These are phyloP conservation scores for Formica selysi DNA, from an alignment of 1,140 invertebrate species.

Conservation along the genomic window DNA sequence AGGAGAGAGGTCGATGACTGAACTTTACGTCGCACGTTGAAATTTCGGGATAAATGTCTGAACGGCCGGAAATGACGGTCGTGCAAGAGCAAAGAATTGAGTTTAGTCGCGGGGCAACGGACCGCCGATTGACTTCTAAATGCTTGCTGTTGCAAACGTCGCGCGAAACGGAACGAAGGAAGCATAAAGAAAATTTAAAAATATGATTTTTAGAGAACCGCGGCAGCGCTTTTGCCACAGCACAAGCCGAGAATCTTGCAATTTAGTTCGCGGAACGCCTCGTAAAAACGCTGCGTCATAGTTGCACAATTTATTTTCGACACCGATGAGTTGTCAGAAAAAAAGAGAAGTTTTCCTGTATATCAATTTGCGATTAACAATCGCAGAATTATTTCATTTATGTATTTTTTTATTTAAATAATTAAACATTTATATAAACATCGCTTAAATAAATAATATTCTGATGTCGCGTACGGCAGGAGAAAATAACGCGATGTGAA, in stretches of 20 bases:
- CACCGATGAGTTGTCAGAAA: background rate
- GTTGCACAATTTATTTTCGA: conserved; percentile 1
- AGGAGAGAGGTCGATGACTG: conserved; percentile 63
- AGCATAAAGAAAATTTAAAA: conserved; percentile 51
- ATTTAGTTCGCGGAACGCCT: background rate
- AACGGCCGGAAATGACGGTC: conserved; percentile 66
- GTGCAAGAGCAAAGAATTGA: conserved; percentile 50
- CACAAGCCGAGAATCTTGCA: background rate
- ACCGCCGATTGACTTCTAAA: conserved; percentile 66
- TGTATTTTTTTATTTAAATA: background rate
- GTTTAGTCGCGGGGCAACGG: conserved; percentile 69
- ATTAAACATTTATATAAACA: background rate
- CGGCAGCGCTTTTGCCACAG: background rate
- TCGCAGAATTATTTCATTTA: background rate
- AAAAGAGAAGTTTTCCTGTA: background rate
- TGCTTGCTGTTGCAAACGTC: conserved; percentile 26
- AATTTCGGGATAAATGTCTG: conserved; percentile 72
- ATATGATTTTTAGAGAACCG: conserved; percentile 38
- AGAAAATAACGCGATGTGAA: conserved; percentile 41
- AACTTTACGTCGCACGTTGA: conserved; percentile 34
- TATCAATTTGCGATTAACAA: background rate
- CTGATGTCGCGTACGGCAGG: background rate
- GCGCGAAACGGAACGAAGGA: conserved; percentile 27
- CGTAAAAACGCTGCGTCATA: background rate
- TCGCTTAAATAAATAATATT: background rate